Percentiles rank a stretch among this genome's conserved stretches.
These are phyloP conservation scores for Drosophila kurseongensis DNA, from an alignment of 1,140 invertebrate genomes.

Conservation along the genomic window DNA sequence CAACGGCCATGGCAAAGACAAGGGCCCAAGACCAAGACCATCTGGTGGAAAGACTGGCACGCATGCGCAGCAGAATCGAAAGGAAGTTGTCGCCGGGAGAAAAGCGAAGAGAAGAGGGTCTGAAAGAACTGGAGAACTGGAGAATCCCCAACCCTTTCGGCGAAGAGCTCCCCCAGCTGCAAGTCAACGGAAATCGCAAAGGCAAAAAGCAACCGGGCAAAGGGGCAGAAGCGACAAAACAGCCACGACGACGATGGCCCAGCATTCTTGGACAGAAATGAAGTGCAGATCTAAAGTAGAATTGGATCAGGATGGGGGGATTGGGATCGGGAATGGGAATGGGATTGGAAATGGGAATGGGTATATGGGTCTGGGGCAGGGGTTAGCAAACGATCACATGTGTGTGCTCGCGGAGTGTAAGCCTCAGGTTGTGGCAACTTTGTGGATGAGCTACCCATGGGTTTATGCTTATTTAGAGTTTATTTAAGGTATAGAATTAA, in stretches of 20 bases:
- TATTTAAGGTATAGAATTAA: neutral
- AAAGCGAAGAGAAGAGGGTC: neutral
- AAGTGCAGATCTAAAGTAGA: slow-evolving; percentile 76
- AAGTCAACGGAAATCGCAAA: slow-evolving; percentile 77
- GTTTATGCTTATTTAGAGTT: neutral
- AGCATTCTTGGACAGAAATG: slow-evolving; percentile 70
- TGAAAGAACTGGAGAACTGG: neutral
- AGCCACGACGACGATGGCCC: slow-evolving; percentile 26
- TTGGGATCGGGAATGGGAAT: neutral
- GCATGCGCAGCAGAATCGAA: slow-evolving; percentile 61
- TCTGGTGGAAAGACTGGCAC: slow-evolving; percentile 62
- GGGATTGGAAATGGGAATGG: neutral
- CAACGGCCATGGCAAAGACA: slow-evolving; percentile 51
- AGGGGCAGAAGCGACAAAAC: slow-evolving; percentile 23
- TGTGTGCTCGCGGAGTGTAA: slow-evolving; percentile 3
- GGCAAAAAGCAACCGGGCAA: slow-evolving; percentile 27
- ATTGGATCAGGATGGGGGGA: slow-evolving; percentile 52
- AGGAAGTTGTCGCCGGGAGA: slow-evolving; percentile 58
- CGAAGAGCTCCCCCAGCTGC: slow-evolving; percentile 44
- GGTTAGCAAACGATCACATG: slow-evolving; percentile 23
- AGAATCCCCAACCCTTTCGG: slow-evolving; percentile 29
- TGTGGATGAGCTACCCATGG: slow-evolving; percentile 12
- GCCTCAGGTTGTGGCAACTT: slow-evolving; percentile 8
- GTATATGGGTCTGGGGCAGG: neutral
- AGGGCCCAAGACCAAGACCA: slow-evolving; percentile 32